Percentiles rank a stretch among this genome's conserved stretches.
Conservation (phyloP, 2,888 invertebrate species). For the Minunthozetes semirufus region DNA sequence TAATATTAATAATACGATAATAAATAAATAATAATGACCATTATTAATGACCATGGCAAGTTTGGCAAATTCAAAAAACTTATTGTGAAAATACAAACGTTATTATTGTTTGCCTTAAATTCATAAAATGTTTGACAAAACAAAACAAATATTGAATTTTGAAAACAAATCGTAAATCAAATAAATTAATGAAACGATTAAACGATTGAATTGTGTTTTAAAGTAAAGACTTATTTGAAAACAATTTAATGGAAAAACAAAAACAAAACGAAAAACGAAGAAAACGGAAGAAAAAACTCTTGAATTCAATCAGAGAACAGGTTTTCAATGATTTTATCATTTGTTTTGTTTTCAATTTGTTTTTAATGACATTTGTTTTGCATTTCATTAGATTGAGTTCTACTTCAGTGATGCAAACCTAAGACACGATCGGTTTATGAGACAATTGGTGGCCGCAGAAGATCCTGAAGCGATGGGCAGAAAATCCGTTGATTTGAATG, state of each 20-base stretch:
- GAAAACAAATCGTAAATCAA: background rate
- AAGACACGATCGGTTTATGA: constrained; percentile 76
- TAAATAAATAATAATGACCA: too few relatives aligned
- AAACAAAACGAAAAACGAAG: background rate
- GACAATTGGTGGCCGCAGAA: constrained; percentile 61
- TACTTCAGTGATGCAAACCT: constrained; percentile 90
- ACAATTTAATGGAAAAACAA: background rate
- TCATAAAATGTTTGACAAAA: background rate
- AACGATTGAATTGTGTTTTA: background rate
- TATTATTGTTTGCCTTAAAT: too few relatives aligned
- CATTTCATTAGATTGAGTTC: constrained; percentile 74
- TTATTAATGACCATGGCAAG: too few relatives aligned
- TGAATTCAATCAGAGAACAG: constrained; percentile 9
- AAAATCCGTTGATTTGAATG: constrained; percentile 16
- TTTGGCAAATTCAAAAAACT: too few relatives aligned
- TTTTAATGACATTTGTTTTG: constrained; percentile 13
- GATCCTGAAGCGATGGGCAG: constrained; percentile 48
- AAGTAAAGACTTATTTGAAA: background rate
- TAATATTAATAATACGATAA: too few relatives aligned
- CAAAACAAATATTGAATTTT: background rate
- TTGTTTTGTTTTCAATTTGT: background rate
- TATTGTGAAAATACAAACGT: too few relatives aligned
- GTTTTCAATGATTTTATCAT: background rate
- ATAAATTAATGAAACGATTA: background rate
- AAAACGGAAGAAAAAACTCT: constrained; percentile 17